Evolutionary conservation across 2,888 invertebrate genomes (phyloP), one percentile per base, ranked within the genome.

Genomic region (Pelosia muscerda): DNA sequence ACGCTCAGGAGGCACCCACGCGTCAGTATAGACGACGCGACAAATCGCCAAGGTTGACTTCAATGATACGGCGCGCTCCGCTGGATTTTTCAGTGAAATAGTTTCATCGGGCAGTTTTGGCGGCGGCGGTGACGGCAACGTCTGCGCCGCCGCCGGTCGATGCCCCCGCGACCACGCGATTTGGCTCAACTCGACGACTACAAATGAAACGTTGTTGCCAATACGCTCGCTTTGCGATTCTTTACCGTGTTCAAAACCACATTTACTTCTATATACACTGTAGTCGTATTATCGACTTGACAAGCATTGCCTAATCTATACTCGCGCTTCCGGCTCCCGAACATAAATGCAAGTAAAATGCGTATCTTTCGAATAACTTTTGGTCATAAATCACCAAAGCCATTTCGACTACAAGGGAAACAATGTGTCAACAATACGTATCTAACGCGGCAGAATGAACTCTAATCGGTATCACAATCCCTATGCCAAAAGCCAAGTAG

Each of bases 61-160:
- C 90, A 91, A 92, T 91, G 91, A 90, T 92, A 89, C 88, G 91
- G 82, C 89, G 88, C 90, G 89, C 87, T 90, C 81, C 90, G 88
- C 82, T 87, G 85, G 89, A 93, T 91, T 93, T 94, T 94, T 94
- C 94, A 94, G 94, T 90, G 90, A 93, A 94, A 94, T 93, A 93
- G 92, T 94, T 92, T 92, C 90, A 91, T 89, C 86, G 88, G 85
- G 86, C 84, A 84, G 86, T 86, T 88, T 86, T 87, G 88, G 86
- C 86, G 88, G 83, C 84, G 86, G 84, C 86, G 88, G 88, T 90
- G 93, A 90, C 91, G 95, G 93, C 93, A 90, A 90, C 92, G 95
- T 92, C 95, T 92, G 94, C 90, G 94, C 90, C 91, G 91, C 88
- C 90, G 91, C 86, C 68, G 68, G 95, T 95, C 92, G 89, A 91